Base-by-base conservation (phyloP, 2,888 invertebrate species). In the Apomyelois bistriatella region DNA sequence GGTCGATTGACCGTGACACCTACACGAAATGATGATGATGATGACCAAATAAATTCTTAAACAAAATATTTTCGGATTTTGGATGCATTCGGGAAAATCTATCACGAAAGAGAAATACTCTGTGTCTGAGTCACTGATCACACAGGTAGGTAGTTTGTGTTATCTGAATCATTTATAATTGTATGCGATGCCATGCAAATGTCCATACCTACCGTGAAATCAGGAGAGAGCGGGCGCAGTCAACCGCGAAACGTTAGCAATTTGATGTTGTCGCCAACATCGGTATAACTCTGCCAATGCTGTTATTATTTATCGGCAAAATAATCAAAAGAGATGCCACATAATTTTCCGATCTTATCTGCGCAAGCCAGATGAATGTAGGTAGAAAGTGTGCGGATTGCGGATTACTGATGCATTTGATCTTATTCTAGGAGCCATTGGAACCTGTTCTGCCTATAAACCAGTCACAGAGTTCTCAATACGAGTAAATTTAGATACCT, bases 151-250 rank as follows among this genome's bases (percentile, higher is more conserved):
- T 53, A 57, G 53, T 48, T n/a, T 50, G 35, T 56, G 59, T 80
- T 79, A 84, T 82, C 82, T 78, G 79, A 79, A 82, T 75, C 79
- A 77, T 79, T 80, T 74, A 75, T 75, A 80, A 79, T 76, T 70
- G 69, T 70, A 74, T 78, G 71, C 70, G 68, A 64, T 63, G 61
- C 68, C 84, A 89, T 88, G 86, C 86, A 88, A 88, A 87, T 88
- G 73, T 58, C 69, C 82, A 85, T 86, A 76, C 71, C 80, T 74
- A 66, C 62, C 73, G 85, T 76, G 89, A 88, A 85, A 88, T 76
- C 74, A 58, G 68, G 79, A 77, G 89, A 88, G 82, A 89, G 85
- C 72, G 79, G 41, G 68, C 60, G 70, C 83, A 74, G 62, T 81
- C 62, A 72, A 71, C 74, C 78, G 72, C 64, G 60, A 69, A 77